A percentile compares a stretch with the other conserved stretches of the same genome.
Evolutionary conservation across 2,888 invertebrate species (phyloP).

Genomic region (Scaptomyza flava): DNA sequence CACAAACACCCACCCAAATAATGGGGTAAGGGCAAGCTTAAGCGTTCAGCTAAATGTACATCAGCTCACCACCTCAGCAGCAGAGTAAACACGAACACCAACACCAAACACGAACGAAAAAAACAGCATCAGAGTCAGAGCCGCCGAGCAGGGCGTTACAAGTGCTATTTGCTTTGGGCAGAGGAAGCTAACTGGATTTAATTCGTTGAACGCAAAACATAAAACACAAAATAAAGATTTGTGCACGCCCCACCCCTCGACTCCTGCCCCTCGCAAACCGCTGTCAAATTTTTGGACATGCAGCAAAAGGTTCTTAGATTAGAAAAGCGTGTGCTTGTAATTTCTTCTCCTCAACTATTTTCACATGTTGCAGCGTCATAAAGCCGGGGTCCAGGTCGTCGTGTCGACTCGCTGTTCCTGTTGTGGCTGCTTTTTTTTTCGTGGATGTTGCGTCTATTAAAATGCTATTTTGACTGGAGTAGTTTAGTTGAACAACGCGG

Average conservation of each 20-base stretch:
- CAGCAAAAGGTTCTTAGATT: slow-evolving; percentile 79
- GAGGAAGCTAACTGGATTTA: slow-evolving; percentile 65
- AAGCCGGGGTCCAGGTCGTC: slow-evolving; percentile 66
- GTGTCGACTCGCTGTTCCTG: slow-evolving; percentile 51
- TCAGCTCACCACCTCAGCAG: slow-evolving; percentile 47
- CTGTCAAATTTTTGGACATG: slow-evolving; percentile 75
- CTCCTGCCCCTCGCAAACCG: slow-evolving; percentile 18
- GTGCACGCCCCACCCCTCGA: slow-evolving; percentile 13
- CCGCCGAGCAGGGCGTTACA: slow-evolving; percentile 51
- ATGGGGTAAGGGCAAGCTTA: slow-evolving; percentile 50
- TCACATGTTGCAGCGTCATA: slow-evolving; percentile 75
- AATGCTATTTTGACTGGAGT: slow-evolving; percentile 79
- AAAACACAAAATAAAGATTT: slow-evolving; percentile 64
- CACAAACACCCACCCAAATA: slow-evolving; percentile 67
- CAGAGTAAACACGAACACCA: slow-evolving; percentile 52
- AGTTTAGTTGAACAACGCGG: slow-evolving; percentile 69
- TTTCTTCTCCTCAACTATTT: slow-evolving; percentile 70
- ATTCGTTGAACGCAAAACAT: slow-evolving; percentile 50
- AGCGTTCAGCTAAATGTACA: slow-evolving; percentile 51
- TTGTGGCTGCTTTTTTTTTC: slow-evolving; percentile 21
- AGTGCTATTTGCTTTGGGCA: slow-evolving; percentile 52
- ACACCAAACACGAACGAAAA: slow-evolving; percentile 22
- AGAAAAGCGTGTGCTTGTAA: slow-evolving; percentile 79
- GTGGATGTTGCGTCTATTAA: slow-evolving; percentile 67
- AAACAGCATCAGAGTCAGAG: slow-evolving; percentile 22